Base-by-base conservation (phyloP, 2,797 vertebrate genomes). In the Scyliorhinus canicula region DNA sequence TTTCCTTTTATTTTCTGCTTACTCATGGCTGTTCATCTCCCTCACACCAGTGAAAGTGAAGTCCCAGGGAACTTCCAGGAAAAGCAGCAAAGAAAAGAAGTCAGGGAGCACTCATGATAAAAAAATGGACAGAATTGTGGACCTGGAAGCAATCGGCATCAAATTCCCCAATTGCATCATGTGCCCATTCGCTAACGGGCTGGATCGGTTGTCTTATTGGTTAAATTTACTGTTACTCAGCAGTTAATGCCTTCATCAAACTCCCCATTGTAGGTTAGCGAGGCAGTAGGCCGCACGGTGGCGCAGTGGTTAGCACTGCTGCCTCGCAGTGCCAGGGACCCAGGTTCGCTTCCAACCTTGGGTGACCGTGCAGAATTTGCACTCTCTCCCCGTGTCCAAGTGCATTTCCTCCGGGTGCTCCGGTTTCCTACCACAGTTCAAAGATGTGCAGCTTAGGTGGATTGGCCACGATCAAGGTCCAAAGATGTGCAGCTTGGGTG, bases 1-100 rank as follows among this genome's bases (percentile, higher is more conserved):
- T 26, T 90, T 55, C 84, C 52, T 60, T 90, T 52, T 50, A 14
- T 35, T 90, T 88, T 57, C 69, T 90, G 86, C 86, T 90, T 90
- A 90, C 52, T 60, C 31, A 14, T 90, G 31, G 31, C 31, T 57
- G 52, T 57, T 88, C 11, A n/a, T 26, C n/a, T 88, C n/a, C 4
- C 6, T 6, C 35, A 60, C 31, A 0, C 5, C n/a, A 60, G 5
- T n/a, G 55, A 19, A 90, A 19, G 60, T 60, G 35, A 90, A 86
- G 28, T 52, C 35, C 31, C 5, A 24, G 57, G 55, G 55, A 63
- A 35, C 3, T 90, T 21, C 4, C 6, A 90, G 55, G 5, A 7
- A 90, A 90, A 55, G 1, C 35, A 90, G 35, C 31, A 90, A 90
- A 90, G 26, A n/a, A n/a, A n/a, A n/a, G n/a, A n/a, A n/a, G 50